Base-by-base conservation (phyloP, 2,113 vertebrate species). In the Mus spicilegus region DNA sequence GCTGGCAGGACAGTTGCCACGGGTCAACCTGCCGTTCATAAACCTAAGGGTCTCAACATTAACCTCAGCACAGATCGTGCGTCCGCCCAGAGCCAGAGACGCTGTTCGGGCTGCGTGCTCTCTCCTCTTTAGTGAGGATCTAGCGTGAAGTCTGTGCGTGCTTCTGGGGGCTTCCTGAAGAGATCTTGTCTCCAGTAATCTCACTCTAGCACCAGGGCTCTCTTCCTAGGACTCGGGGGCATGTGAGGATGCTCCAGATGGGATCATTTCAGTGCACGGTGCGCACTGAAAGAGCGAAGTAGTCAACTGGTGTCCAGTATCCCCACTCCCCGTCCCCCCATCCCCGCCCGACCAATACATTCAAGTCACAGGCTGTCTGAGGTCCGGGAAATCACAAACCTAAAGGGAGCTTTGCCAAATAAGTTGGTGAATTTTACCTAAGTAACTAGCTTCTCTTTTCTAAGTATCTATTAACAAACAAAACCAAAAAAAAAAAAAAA, bases 241-340 rank as follows among this genome's bases (percentile, higher is more conserved):
- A 65, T 0, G 14, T 3, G 63, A 78, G 5, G 42, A 5, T 20
- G 58, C 51, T 3, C 4, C 1, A 56, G 61, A 28, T 28, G 65
- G 17, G 65, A 85, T 51, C 20, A 11, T 24, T 22, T 39, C 6
- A 42, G 9, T 14, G 17, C 22, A 46, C 24, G 6, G 33, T 16
- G 5, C 14, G 0, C 33, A 4, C 24, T 1, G 14, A n/a, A 42
- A 30, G 46, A 67, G 46, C 14, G 54, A 76, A 30, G 78, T 33
- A 51, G 28, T 75, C 2, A 1, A 7, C 28, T 61, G 0, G 1
- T 10, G 17, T 14, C 54, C 54, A 46, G 0, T 0, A 20, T 28
- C 0, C 0, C 22, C 42, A 17, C 20, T 7, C 0, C 0, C 2
- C 42, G 4, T 3, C 13, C 42, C 24, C 7, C 5, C n/a, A 49